Conservation (phyloP, 2,888 invertebrate genomes). For the Tanytarsus gracilentus region DNA sequence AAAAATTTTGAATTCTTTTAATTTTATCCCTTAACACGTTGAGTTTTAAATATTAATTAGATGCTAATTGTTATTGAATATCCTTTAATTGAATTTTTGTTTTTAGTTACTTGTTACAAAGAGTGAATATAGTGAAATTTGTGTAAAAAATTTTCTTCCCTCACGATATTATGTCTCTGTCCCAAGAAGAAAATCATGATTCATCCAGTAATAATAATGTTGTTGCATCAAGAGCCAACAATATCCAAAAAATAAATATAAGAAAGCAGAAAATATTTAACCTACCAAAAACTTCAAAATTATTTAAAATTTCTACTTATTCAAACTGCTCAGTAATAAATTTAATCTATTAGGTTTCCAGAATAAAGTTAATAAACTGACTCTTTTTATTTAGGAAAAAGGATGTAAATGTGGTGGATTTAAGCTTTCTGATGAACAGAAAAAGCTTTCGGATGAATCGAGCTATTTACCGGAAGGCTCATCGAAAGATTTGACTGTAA, state of each 20-base stretch:
- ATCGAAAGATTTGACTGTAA: too few relatives aligned
- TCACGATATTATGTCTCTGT: not conserved
- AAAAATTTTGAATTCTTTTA: not conserved
- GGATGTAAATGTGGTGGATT: constrained; percentile 17
- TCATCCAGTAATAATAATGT: constrained; percentile 12
- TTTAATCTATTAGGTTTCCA: not conserved
- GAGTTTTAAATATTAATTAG: too few relatives aligned
- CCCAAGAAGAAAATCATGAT: constrained; percentile 3
- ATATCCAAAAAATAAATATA: constrained; percentile 18
- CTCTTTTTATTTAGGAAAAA: not conserved
- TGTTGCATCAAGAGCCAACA: not conserved
- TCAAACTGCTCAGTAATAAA: not conserved
- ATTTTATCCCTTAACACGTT: too few relatives aligned
- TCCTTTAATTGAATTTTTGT: not conserved
- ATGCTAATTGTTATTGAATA: too few relatives aligned
- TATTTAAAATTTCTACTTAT: constrained; percentile 18
- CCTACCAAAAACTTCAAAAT: constrained; percentile 1
- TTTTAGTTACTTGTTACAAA: not conserved
- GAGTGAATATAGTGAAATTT: not conserved
- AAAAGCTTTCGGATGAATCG: constrained; percentile 6
- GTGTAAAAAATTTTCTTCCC: not conserved
- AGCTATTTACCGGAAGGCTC: constrained; percentile 8
- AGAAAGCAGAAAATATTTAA: constrained; percentile 16
- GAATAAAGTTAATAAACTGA: not conserved
- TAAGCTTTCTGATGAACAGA: constrained; percentile 16